These are phyloP conservation scores for Cyanoliseus patagonus DNA, from an alignment of 2,113 vertebrate species.

Conservation along the genomic window DNA sequence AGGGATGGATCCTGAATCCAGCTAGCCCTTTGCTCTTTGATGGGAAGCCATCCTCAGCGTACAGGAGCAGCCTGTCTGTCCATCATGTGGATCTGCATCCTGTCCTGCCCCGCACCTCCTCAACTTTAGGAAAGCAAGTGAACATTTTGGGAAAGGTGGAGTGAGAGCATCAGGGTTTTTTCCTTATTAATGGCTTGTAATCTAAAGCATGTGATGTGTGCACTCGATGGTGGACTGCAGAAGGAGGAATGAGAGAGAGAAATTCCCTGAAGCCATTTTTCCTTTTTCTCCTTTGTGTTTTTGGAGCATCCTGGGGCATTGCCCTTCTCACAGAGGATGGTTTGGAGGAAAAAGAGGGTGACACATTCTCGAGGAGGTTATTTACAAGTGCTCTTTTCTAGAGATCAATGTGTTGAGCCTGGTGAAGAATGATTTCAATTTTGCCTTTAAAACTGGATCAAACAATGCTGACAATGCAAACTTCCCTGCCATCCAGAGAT, in stretches of 20 bases:
- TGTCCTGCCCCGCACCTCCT: accelerated
- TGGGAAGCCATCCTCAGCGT: accelerated
- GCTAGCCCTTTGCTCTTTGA: accelerated
- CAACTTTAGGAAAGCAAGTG: accelerated
- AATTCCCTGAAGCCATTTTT: not conserved
- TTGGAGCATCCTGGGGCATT: not conserved
- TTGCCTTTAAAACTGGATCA: conserved; percentile 60
- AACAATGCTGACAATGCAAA: conserved; percentile 49
- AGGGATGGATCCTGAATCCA: not conserved
- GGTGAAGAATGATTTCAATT: conserved; percentile 52
- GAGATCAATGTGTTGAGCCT: conserved; percentile 43
- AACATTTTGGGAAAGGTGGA: not conserved
- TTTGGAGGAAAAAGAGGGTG: not conserved
- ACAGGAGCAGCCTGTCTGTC: accelerated
- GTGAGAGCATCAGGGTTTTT: accelerated
- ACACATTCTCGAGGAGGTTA: conserved; percentile 1
- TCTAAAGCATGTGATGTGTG: not conserved
- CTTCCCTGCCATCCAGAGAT: conserved; percentile 14
- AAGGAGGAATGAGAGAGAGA: not conserved
- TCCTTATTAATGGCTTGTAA: not conserved
- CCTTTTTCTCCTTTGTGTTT: not conserved
- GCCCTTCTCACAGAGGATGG: not conserved
- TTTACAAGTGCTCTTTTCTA: conserved; percentile 44
- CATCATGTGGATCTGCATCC: accelerated
- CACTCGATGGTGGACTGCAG: not conserved